Percentiles rank a stretch among this genome's conserved stretches.
Evolutionary conservation across 2,113 vertebrate species (phyloP).

Genomic region (Hemichromis elongatus): DNA sequence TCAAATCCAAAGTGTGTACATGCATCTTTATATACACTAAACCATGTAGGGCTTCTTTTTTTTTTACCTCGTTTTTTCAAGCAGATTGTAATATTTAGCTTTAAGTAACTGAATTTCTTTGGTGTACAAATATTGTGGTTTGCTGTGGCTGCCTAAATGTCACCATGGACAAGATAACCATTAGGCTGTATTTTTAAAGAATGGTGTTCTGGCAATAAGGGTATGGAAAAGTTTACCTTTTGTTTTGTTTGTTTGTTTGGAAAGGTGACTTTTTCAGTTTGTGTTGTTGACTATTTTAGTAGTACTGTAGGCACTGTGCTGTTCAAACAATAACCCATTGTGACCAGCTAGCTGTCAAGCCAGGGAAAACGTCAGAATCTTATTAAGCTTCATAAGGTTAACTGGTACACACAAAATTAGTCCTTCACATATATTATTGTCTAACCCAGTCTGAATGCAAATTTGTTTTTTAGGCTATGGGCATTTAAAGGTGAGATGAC

Average conservation of each 20-base stretch:
- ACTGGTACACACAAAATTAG: background rate
- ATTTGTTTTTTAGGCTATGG: background rate
- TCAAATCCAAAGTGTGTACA: constrained; percentile 29
- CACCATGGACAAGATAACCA: background rate
- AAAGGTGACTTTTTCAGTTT: background rate
- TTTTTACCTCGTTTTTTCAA: background rate
- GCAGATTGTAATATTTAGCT: constrained; percentile 4
- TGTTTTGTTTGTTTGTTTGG: background rate
- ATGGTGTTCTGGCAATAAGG: background rate
- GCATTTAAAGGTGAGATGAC: background rate
- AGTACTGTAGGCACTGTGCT: background rate
- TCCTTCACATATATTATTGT: background rate
- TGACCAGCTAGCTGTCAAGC: background rate
- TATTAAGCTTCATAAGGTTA: background rate
- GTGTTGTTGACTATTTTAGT: background rate
- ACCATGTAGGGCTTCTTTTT: constrained; percentile 14
- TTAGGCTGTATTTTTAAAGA: background rate
- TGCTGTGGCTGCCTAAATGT: background rate
- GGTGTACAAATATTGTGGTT: background rate
- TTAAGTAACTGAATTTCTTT: background rate
- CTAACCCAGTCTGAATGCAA: background rate
- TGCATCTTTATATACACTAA: constrained; percentile 27
- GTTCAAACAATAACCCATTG: background rate
- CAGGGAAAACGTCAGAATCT: background rate
- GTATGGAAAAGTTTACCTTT: background rate